Evolutionary conservation across 2,797 vertebrate species (phyloP), one percentile per base, ranked within the genome.

Genomic region (Megaceryle alcyon): DNA sequence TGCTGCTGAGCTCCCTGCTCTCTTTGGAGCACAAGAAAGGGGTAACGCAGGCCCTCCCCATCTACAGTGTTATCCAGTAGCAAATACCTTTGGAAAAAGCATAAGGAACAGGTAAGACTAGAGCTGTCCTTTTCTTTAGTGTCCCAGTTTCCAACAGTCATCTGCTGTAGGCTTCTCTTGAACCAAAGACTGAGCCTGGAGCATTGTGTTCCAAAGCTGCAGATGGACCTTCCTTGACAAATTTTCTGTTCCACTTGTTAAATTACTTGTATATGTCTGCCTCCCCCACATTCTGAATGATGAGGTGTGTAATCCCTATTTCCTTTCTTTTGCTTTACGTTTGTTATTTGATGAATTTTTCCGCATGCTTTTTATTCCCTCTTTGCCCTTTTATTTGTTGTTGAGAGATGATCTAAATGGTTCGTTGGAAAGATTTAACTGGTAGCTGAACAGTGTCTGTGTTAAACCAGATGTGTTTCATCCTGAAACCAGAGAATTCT

Each of bases 221-320:
- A 37, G 15, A 12, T 8, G 8, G 39, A 54, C 39, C 19, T 84
- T 65, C 12, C 33, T 75, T 65, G 20, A 6, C 9, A 7, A 61
- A 35, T 59, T 22, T 68, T 75, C 31, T n/a, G 3, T 54, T 82
- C 15, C 20, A 3, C 20, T 51, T 65, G 5, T 53, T 66, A 76
- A 76, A 22, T 25, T 35, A 29, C 43, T 25, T 39, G 8, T n/a
- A 15, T 61, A 77, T 71, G 68, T 33, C 35, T 59, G 33, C 49
- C 46, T 89, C 63, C 17, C 46, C 9, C 2, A 7, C 9, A 9
- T 70, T 69, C 39, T 81, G 59, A 84, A 46, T 39, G 28, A 26
- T 23, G 49, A 2, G 0, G 3, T 10, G 5, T 33, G 37, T 49
- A 72, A 72, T 39, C 4, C 2, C 1, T 15, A 16, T 84, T 76